Base-by-base conservation (phyloP, 2,888 invertebrate genomes). In the Apoda limacodes region DNA sequence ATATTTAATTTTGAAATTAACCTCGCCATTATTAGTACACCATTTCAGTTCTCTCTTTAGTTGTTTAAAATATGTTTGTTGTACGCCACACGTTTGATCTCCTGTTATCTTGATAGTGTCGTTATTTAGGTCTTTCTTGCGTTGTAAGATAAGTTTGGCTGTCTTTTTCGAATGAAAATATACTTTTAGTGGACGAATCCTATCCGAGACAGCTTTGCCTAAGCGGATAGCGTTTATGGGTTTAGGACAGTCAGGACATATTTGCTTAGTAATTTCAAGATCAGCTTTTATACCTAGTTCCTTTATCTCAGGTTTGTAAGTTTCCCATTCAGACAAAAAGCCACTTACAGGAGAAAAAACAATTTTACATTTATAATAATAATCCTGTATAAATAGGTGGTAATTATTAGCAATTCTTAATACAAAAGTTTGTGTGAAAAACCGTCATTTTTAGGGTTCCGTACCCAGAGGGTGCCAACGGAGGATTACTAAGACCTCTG, bases 51-150 rank as follows among this genome's bases (percentile, higher is more conserved):
- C 36, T 11, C 31, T 13, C 6, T 24, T 36, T 2, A 44, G n/a
- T 5, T 29, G 28, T 15, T 33, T 19, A n/a, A 42, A 14, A 9
- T 29, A 25, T n/a, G 24, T 35, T 33, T 26, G 33, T 24, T 45
- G 40, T 6, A n/a, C n/a, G n/a, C 27, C 22, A 1, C 38, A 42
- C 3, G 41, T 45, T 27, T 40, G 40, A 15, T 45, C 41, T 2
- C 38, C 24, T 11, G 31, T 43, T n/a, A 41, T 30, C 13, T 25
- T 36, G 12, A 36, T 32, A 6, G 11, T 9, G n/a, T 30, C 13
- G 5, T 12, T 11, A 2, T 14, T 25, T 3, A 27, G 11, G 12
- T 25, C 25, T 7, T 27, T 13, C 26, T 25, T 35, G 15, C 30
- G 36, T 4, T 29, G 32, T 6, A 41, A 17, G n/a, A 41, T 20